Evolutionary conservation across 2,113 vertebrate species (phyloP), one percentile per base, ranked within the genome.

Genomic region (Nycticorax nycticorax): DNA sequence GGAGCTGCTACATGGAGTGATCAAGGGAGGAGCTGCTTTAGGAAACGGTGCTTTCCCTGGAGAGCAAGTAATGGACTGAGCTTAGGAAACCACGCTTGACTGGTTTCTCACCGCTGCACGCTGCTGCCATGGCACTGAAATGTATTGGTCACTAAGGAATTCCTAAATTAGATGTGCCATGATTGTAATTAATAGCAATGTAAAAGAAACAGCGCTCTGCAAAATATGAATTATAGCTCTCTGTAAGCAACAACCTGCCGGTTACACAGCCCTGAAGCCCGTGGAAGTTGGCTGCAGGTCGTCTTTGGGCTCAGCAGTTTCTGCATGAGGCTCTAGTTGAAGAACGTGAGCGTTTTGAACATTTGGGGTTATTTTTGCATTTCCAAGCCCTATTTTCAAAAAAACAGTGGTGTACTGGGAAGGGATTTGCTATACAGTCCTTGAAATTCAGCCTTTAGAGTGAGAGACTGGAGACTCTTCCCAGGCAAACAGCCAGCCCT

Each of bases 131-230:
- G 66, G 74, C 72, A 76, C 53, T 45, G 30, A 91, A 73, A 83
- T 45, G 37, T 43, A 43, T 24, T 85, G 87, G 48, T 74, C 94
- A 85, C 72, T 0, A 0, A 91, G 87, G 94, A 95, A 83, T 95
- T 82, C 67, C 82, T 57, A 63, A 92, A 92, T 95, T 88, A 94
- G 87, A 69, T 85, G 55, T 50, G 57, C 59, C 81, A 35, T 77
- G 71, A 93, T 48, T 66, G 43, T 74, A 90, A 82, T 91, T 89
- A 93, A 91, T 60, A 92, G 52, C 41, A 56, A 60, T 10, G 63
- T 59, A 39, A 91, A 87, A 76, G 84, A 85, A 92, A 50, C 26
- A 28, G 23, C 3, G 12, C 24, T 45, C 37, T 89, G 73, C 71
- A 62, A 93, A 88, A 88, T 10, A 79, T 52, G 74, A 95, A 52